phyloP scores from a whole-genome alignment of 2,113 vertebrate genomes.

The Mormyrus lacerda region DNA sequence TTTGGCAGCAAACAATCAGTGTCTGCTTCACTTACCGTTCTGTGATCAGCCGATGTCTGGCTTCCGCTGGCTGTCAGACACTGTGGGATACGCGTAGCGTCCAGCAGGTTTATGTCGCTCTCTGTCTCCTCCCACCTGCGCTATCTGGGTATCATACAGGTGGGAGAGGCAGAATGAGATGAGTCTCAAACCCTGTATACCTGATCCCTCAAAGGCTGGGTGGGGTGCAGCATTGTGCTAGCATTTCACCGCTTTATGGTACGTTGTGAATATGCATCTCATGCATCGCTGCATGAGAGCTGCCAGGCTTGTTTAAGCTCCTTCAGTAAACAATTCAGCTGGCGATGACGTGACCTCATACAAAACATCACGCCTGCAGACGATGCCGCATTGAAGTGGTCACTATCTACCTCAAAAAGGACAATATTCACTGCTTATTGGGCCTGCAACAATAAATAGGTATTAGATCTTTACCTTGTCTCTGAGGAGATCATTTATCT shows the following conservation, averaged over 20 bases:
- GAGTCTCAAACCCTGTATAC: not conserved
- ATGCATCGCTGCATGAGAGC: not conserved
- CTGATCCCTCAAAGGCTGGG: not conserved
- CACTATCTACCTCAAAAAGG: not conserved
- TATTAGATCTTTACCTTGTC: not conserved
- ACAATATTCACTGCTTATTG: not conserved
- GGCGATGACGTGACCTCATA: not conserved
- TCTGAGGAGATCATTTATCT: not conserved
- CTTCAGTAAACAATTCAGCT: not conserved
- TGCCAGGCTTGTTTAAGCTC: not conserved
- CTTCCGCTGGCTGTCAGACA: not conserved
- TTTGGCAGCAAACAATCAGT: not conserved
- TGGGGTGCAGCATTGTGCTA: not conserved
- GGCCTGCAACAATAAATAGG: not conserved
- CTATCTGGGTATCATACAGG: not conserved
- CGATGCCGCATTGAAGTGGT: not conserved
- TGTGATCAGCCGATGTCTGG: not conserved
- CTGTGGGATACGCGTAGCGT: not conserved
- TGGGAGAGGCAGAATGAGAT: not conserved
- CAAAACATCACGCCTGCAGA: not conserved
- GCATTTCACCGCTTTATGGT: not conserved
- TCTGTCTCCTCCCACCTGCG: not conserved
- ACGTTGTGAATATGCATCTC: not conserved
- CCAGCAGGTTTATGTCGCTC: conserved; percentile 14
- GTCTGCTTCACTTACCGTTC: not conserved